Evolutionary conservation across 2,113 vertebrate species (phyloP), one percentile per base, ranked within the genome.

Genomic region (Callaeas wilsoni): DNA sequence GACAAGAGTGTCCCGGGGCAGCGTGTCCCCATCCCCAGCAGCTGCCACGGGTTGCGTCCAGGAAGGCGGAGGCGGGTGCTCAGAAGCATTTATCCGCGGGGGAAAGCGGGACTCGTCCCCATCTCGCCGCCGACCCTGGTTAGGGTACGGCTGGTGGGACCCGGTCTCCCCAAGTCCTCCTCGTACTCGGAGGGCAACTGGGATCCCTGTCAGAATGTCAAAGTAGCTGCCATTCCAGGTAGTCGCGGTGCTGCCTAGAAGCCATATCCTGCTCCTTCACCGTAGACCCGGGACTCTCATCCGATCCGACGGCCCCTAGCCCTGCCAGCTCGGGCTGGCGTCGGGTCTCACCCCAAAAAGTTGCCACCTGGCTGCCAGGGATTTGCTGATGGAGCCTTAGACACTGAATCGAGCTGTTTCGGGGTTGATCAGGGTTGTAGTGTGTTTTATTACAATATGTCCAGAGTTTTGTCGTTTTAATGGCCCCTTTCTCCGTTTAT

Each of bases 381-480:
- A 13, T 39, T 39, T 42, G 3, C 2, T 32, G 30, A 44, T 8
- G 37, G 42, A 74, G 64, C 12, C 32, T 49, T 32, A 29, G 41
- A 41, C 49, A 33, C 26, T 9, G 29, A 23, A 44, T 3, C 4
- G 3, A 32, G 12, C 4, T 64, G 10, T 16, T 46, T 53, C 5
- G 23, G 55, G 6, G 3, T 30, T 78, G 62, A 11, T 39, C 30
- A 13, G 32, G 41, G 22, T 7, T 41, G n/a, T 13, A 37, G 52
- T 55, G 44, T 4, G 21, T 19, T 96, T 90, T 78, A 82, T 73
- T 53, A 52, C 35, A 35, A 10, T 13, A 13, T 13, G 16, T 69
- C 75, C 74, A 17, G 70, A 39, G 44, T 84, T 90, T 79, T 89
- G 86, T 93, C 95, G n/a, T 67, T 93, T 96, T 95, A 94, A 94